These are phyloP conservation scores for Bursaphelenchus mucronatus DNA, from an alignment of 1,140 invertebrate species.

Conservation along the genomic window DNA sequence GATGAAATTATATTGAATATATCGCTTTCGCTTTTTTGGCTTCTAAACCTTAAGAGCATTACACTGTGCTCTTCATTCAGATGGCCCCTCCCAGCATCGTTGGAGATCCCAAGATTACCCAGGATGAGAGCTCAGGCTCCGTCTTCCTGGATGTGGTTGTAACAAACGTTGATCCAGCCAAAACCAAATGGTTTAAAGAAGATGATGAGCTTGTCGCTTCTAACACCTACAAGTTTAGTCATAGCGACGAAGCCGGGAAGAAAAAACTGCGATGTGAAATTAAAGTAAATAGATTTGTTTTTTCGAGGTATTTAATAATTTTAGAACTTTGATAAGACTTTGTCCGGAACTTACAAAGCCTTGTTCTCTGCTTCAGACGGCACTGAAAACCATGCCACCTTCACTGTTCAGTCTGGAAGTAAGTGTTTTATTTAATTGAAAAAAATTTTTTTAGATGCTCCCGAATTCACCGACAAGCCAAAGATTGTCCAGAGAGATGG, in stretches of 20 bases:
- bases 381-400: conserved; percentile 57
- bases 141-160: conserved; percentile 54
- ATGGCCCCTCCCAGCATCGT: conserved; percentile 58
- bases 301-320: conserved; percentile 26
- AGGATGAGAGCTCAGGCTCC: conserved; percentile 46
- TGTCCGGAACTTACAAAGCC: conserved; percentile 59
- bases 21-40: conserved; percentile 10
- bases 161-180: conserved; percentile 48
- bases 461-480: conserved; percentile 60
- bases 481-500: conserved; percentile 60
- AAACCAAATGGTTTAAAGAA: conserved; percentile 57
- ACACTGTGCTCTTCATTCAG: not conserved
- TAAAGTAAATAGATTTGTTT: conserved; percentile 43
- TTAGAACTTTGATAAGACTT: conserved; percentile 59
- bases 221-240: conserved; percentile 48
- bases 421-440: conserved; percentile 20
- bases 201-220: conserved; percentile 54
- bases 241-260: conserved; percentile 53
- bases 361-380: conserved; percentile 47
- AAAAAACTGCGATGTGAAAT: conserved; percentile 55
- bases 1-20: not conserved
- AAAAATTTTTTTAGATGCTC: conserved; percentile 48
- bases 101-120: conserved; percentile 57
- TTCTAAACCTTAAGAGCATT: conserved; percentile 1
- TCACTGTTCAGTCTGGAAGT: conserved; percentile 60